Conservation (phyloP, 2,797 vertebrate genomes). For the Phrynocephalus vlangalii region DNA sequence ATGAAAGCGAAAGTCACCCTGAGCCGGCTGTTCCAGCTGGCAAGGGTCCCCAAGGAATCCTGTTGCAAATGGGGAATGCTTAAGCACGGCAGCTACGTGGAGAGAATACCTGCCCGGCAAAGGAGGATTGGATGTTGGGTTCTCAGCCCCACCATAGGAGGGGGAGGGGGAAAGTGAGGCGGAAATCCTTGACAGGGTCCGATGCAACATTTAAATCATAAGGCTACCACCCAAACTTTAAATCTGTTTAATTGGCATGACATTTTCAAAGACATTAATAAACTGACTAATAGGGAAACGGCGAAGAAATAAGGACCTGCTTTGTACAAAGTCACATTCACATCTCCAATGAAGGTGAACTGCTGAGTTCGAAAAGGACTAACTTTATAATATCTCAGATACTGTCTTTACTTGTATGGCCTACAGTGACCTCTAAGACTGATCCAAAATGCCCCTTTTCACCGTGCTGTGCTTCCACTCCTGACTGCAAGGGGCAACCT, state of each 20-base stretch:
- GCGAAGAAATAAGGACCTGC: neutral
- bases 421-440: too few relatives aligned
- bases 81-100: constrained; percentile 41
- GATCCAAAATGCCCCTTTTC: neutral
- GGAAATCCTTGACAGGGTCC: neutral
- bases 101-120: constrained; percentile 22
- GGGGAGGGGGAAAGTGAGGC: neutral
- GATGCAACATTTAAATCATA: constrained; percentile 5
- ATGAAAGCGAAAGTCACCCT: constrained; percentile 38
- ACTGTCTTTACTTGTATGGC: neutral
- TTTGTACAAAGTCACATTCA: neutral
- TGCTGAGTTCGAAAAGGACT: neutral
- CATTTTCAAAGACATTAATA: constrained; percentile 23
- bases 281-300: neutral
- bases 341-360: neutral
- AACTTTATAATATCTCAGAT: neutral
- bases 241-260: constrained; percentile 9
- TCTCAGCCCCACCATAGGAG: neutral
- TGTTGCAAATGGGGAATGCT: constrained; percentile 43
- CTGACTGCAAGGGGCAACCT: neutral
- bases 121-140: neutral
- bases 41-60: constrained; percentile 46
- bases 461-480: too few relatives aligned
- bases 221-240: neutral
- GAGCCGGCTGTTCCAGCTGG: constrained; percentile 29